Evolutionary conservation across 2,888 invertebrate species (phyloP).

Genomic region (Galeruca laticollis): DNA sequence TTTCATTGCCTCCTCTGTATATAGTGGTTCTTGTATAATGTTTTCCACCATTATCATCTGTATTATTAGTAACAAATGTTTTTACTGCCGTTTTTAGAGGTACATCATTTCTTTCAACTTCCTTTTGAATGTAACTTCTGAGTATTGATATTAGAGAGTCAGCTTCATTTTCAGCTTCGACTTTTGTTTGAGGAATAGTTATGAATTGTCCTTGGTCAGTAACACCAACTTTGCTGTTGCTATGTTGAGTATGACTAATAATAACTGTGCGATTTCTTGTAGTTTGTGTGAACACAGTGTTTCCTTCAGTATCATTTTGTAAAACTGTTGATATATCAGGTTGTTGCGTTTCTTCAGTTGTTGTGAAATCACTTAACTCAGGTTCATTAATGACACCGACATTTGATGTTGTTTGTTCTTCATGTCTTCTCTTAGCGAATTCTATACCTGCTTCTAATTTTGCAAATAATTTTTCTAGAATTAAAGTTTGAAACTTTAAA

Average conservation of each 20-base stretch:
- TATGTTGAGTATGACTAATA: not conserved
- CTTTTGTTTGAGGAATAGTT: constrained; percentile 28
- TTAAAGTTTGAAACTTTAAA: constrained; percentile 13
- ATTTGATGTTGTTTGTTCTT: not conserved
- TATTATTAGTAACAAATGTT: constrained; percentile 1
- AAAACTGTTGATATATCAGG: constrained; percentile 2
- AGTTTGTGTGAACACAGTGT: not conserved
- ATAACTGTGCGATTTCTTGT: constrained; percentile 9
- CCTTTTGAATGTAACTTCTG: not conserved
- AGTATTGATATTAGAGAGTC: constrained; percentile 45
- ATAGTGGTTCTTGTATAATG: constrained; percentile 18
- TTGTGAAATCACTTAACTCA: not conserved
- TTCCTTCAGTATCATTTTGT: not conserved
- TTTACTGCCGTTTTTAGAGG: not conserved
- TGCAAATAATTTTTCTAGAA: constrained; percentile 11
- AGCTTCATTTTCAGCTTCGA: constrained; percentile 48
- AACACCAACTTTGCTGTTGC: constrained; percentile 14
- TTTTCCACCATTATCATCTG: constrained; percentile 5
- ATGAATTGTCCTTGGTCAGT: constrained; percentile 30
- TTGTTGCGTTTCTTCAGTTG: constrained; percentile 1
- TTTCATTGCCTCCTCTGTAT: constrained; percentile 11
- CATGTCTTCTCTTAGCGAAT: constrained; percentile 6
- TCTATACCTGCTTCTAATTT: constrained; percentile 21
- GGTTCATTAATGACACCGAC: not conserved
- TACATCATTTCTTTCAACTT: not conserved